These are phyloP conservation scores for Serilophus lunatus DNA, from an alignment of 2,113 vertebrate species.

Conservation along the genomic window DNA sequence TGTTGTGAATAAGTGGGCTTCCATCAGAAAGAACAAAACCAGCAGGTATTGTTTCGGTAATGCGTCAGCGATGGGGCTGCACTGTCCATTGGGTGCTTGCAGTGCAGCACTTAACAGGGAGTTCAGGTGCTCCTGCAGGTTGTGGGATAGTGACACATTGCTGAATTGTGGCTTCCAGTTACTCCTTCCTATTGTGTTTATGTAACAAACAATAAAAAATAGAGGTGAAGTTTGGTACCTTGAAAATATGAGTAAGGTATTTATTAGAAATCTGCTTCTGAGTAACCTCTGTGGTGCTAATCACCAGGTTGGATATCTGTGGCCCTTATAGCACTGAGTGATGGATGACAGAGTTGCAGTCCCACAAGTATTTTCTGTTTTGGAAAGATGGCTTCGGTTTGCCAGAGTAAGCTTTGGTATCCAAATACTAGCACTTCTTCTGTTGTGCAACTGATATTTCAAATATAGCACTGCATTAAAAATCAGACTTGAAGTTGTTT, in stretches of 20 bases:
- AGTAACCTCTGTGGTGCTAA: neutral
- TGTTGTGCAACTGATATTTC: neutral
- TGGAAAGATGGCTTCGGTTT: neutral
- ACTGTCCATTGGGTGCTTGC: neutral
- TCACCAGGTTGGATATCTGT: neutral
- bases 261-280: neutral
- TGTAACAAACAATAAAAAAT: neutral
- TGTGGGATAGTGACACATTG: neutral
- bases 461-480: neutral
- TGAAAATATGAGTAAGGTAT: neutral
- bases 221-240: neutral
- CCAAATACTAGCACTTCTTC: neutral
- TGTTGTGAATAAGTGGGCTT: neutral
- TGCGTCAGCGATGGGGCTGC: neutral
- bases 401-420: neutral
- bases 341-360: neutral
- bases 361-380: neutral
- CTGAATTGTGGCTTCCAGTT: neutral
- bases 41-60: neutral
- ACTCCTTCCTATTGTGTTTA: neutral
- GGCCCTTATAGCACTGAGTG: neutral
- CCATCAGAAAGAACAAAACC: neutral
- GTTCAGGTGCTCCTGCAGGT: neutral
- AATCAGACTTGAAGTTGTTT: neutral
- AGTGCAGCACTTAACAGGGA: accelerated